Percentiles rank a stretch among this genome's conserved stretches.
phyloP scores from a whole-genome alignment of 2,888 invertebrate genomes.

The Norana najaformis region DNA sequence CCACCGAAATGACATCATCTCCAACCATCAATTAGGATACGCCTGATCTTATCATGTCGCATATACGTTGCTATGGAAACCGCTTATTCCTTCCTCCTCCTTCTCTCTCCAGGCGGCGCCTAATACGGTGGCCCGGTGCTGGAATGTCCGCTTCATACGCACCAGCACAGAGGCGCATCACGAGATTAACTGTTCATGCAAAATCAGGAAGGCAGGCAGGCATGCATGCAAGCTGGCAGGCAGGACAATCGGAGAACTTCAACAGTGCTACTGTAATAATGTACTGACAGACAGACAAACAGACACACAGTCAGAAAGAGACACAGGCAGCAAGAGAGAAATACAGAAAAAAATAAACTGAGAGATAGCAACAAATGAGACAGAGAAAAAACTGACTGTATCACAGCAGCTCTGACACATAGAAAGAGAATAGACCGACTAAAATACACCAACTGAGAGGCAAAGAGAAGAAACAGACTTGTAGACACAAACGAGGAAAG shows the following conservation, averaged over 20 bases:
- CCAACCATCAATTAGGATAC: slow-evolving; percentile 13
- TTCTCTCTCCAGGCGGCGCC: neutral
- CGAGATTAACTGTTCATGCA: neutral
- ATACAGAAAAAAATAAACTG: neutral
- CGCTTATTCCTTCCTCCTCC: neutral
- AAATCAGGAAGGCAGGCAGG: neutral
- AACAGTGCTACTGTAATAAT: no score
- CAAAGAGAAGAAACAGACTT: neutral
- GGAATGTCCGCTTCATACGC: neutral
- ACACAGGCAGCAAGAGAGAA: no score
- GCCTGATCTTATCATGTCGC: slow-evolving; percentile 13
- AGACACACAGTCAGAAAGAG: no score
- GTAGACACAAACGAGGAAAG: neutral
- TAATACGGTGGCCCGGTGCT: neutral
- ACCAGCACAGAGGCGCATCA: neutral
- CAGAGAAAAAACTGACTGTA: no score
- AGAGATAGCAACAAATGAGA: no score
- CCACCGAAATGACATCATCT: slow-evolving; percentile 2
- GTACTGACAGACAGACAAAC: no score
- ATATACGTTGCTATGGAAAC: slow-evolving; percentile 13
- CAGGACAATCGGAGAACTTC: no score
- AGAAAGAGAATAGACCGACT: neutral
- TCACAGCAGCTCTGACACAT: no score
- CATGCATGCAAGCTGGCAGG: neutral
- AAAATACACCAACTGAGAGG: neutral